Conservation (phyloP, 2,888 invertebrate species). For the Drosophila falleni region DNA sequence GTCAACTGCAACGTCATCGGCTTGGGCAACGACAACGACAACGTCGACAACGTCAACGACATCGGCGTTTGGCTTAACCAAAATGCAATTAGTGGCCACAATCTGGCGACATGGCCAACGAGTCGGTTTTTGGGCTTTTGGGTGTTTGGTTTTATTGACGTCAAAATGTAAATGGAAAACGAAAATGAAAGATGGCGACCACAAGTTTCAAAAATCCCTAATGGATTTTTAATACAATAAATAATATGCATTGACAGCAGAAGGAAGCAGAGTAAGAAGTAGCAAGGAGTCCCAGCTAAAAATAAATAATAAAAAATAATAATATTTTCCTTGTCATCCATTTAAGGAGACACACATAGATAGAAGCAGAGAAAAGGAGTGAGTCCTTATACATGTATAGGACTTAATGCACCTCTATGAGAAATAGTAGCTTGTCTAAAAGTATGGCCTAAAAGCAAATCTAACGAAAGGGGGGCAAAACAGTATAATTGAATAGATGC, state of each 20-base stretch:
- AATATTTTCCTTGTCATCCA: conserved; percentile 71
- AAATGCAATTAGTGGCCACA: conserved; percentile 79
- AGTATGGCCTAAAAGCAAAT: conserved; percentile 37
- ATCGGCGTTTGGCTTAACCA: conserved; percentile 56
- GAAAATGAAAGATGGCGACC: conserved; percentile 76
- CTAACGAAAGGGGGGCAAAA: conserved; percentile 16
- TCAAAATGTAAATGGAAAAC: conserved; percentile 74
- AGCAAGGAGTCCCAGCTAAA: neutral
- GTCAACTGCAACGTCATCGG: conserved; percentile 5
- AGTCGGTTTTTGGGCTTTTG: neutral
- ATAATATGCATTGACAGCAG: conserved; percentile 59
- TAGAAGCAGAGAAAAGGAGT: neutral
- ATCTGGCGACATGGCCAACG: conserved; percentile 48
- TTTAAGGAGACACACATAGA: conserved; percentile 53
- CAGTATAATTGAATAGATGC: conserved; percentile 77
- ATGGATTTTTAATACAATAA: conserved; percentile 81
- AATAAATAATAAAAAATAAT: neutral
- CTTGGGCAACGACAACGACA: conserved; percentile 4
- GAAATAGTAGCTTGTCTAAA: conserved; percentile 3
- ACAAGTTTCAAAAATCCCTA: conserved; percentile 81
- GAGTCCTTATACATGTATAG: neutral
- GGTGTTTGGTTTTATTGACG: conserved; percentile 67
- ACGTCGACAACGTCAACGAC: neutral
- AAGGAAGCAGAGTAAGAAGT: neutral
- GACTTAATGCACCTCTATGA: conserved; percentile 36